Evolutionary conservation across 2,797 vertebrate genomes (phyloP), one percentile per base, ranked within the genome.

Genomic region (Microctenopoma steveboyesi): DNA sequence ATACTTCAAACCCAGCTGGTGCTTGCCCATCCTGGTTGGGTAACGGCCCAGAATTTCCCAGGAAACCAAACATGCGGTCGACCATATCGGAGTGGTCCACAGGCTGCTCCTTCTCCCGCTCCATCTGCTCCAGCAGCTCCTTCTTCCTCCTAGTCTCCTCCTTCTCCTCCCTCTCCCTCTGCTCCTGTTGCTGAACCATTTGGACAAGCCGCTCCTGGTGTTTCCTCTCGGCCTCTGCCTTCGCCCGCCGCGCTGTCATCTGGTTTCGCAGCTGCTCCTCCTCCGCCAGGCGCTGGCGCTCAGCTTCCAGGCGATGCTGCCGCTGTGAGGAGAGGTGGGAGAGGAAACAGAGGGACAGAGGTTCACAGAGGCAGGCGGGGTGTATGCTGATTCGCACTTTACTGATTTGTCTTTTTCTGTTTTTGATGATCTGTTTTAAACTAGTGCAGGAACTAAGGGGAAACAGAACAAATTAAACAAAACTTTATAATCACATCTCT

Each of bases 61-160:
- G 92, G 89, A 98, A 98, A 5, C 97, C 97, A 2, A 98, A 98
- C 95, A 98, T 95, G 69, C 94, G 95, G 92, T 98, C 97, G 86
- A 98, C 97, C 95, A 98, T 96, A 84, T 97, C 97, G 0, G 96
- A 96, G 91, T 98, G 96, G 0, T 96, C 96, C 54, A 98, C 93
- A 0, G 97, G 96, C 77, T 96, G 94, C 0, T 95, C 94, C 55
- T 93, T 95, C 60, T 96, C 94, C 79, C 86, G 84, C 90, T 98
- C 96, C 95, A 96, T 95, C 90, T 95, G 95, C 79, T 96, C 94
- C 59, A 98, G 74, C 37, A 96, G 83, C 68, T 97, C 95, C 87
- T 97, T 97, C 92, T 97, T 97, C 79, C 92, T 89, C 12, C 94
- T 92, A 0, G 94, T 89, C 81, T 96, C 96, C 69, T 96, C 95